Evolutionary conservation across 2,797 vertebrate genomes (phyloP).

Genomic region (Stomatorhinus walkeri): DNA sequence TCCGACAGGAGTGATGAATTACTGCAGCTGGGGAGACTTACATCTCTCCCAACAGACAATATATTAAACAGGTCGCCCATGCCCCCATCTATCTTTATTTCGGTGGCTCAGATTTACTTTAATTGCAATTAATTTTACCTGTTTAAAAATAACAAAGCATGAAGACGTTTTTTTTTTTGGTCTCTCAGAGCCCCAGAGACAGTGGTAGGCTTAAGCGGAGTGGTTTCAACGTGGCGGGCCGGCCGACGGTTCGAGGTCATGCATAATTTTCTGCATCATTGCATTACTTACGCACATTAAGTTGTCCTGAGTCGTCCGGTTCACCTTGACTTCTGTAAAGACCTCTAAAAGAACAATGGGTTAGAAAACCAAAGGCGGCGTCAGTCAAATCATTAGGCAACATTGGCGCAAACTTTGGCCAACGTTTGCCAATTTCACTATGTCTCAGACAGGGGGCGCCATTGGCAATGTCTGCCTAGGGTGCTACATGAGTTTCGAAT

Average conservation of each 20-base stretch:
- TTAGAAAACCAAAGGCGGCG: background rate
- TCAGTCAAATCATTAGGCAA: background rate
- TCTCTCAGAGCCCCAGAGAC: background rate
- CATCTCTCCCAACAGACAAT: slow-evolving; percentile 36
- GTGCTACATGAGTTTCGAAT: background rate
- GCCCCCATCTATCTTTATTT: slow-evolving; percentile 42
- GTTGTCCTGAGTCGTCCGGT: background rate
- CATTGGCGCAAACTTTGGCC: background rate
- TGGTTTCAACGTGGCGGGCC: slow-evolving; percentile 20
- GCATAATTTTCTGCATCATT: background rate
- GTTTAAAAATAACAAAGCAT: slow-evolving; percentile 25
- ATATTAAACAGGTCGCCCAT: slow-evolving; percentile 27
- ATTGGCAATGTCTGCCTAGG: background rate
- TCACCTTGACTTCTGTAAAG: background rate
- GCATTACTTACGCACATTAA: slow-evolving; percentile 22
- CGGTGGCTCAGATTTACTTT: slow-evolving; percentile 52
- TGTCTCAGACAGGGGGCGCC: background rate
- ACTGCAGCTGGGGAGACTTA: slow-evolving; percentile 35
- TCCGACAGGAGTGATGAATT: slow-evolving; percentile 39
- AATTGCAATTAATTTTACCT: slow-evolving; percentile 48
- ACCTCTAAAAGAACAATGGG: background rate
- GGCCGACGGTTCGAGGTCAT: background rate
- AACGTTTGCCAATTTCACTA: background rate
- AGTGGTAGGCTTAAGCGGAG: background rate
- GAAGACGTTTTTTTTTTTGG: slow-evolving; percentile 15